A percentile compares a stretch with the other conserved stretches of the same genome.
These are phyloP conservation scores for Vanessa tameamea DNA, from an alignment of 1,140 invertebrate species.

Conservation along the genomic window DNA sequence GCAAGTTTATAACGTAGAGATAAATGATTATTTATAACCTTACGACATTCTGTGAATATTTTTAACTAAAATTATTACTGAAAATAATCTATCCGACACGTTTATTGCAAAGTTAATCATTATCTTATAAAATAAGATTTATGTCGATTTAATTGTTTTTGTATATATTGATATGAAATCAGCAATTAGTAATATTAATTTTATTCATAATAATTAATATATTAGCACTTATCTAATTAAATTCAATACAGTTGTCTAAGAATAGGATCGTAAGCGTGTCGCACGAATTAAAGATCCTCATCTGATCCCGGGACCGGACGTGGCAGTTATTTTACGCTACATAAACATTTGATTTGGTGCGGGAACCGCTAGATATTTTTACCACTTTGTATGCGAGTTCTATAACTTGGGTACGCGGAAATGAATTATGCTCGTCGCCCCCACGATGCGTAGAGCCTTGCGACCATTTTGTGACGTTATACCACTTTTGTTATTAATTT, in stretches of 20 bases:
- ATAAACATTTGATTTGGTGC: constrained; percentile 56
- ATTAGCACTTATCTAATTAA: background rate
- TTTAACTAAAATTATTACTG: background rate
- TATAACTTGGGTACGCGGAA: constrained; percentile 28
- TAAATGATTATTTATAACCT: constrained; percentile 19
- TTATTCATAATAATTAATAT: background rate
- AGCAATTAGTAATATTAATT: too few relatives aligned
- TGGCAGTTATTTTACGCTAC: constrained; percentile 51
- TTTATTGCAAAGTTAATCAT: too few relatives aligned
- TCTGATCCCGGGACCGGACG: constrained; percentile 26
- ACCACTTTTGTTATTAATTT: too few relatives aligned
- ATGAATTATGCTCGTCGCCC: constrained; percentile 23
- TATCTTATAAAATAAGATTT: too few relatives aligned
- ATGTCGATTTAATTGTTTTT: too few relatives aligned
- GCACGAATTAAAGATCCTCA: constrained; percentile 24
- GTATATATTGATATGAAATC: too few relatives aligned
- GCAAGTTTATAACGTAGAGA: constrained; percentile 30
- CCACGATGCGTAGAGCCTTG: background rate
- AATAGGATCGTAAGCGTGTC: constrained; percentile 1
- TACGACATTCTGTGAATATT: background rate
- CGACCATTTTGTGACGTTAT: too few relatives aligned
- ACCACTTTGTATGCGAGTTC: constrained; percentile 45
- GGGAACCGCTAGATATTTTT: constrained; percentile 46
- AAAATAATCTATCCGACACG: background rate
- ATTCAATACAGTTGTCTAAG: too few relatives aligned